Conservation (phyloP, 2,113 vertebrate species). For the Callocephalon fimbriatum region DNA sequence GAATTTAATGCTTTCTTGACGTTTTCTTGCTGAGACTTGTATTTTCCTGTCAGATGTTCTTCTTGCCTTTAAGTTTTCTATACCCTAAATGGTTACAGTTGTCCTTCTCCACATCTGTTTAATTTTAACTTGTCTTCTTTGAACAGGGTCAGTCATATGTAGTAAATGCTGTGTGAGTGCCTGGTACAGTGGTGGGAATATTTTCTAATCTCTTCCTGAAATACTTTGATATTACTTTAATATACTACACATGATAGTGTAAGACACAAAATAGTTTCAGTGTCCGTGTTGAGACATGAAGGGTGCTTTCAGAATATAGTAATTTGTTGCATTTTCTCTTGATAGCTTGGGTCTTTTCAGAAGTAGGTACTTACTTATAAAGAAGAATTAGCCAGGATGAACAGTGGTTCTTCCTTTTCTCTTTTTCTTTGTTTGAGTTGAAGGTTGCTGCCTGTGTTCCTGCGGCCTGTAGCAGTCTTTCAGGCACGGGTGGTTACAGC, state of each 20-base stretch:
- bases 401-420: not conserved
- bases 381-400: not conserved
- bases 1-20: constrained; percentile 12
- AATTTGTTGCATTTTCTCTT: not conserved
- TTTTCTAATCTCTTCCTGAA: constrained; percentile 2
- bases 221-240: not conserved
- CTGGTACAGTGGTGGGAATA: not conserved
- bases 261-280: not conserved
- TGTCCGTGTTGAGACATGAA: not conserved
- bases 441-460: not conserved
- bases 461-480: not conserved
- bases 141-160: not conserved
- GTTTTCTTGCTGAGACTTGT: constrained; percentile 3
- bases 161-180: not conserved
- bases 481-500: not conserved
- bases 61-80: not conserved
- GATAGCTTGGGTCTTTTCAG: not conserved
- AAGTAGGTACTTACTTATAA: not conserved
- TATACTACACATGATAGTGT: not conserved
- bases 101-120: not conserved
- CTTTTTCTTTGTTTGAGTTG: not conserved
- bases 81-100: constrained; percentile 3
- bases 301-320: not conserved
- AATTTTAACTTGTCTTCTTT: constrained; percentile 4
- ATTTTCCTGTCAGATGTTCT: constrained; percentile 19